Evolutionary conservation across 2,888 invertebrate genomes (phyloP), one percentile per base, ranked within the genome.

Genomic region (Fragum fragum): DNA sequence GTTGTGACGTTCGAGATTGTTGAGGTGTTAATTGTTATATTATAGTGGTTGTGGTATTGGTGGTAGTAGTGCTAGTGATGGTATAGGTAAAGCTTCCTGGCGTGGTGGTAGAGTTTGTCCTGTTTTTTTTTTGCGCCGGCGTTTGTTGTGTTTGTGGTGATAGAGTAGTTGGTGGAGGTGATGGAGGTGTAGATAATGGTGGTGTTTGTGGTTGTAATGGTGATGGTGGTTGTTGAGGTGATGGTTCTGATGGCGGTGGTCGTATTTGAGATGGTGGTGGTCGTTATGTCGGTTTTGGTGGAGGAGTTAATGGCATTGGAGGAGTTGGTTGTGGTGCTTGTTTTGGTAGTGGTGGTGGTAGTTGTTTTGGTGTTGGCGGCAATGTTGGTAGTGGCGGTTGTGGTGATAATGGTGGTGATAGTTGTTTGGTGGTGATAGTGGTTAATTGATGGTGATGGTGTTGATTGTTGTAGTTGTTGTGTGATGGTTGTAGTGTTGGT

Each of bases 361-460:
- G 53, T 53, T 5, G 53, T 53, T 6, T 6, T 16, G 21, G 18
- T n/a, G 53, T 7, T 68, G 39, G 28, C 9, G 14, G 29, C 36
- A 36, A 21, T 68, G 39, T 9, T 36, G 21, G 36, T 68, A 18
- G 68, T 39, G n/a, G 23, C 16, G 39, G 53, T 53, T 5, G 18
- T 53, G 53, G n/a, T 53, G 53, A n/a, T 53, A 21, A 21, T 53
- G 21, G 21, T 53, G 53, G 53, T 53, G 7, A n/a, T 53, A n/a
- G 53, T 53, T n/a, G 21, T 16, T 7, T 53, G 21, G 53, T 53
- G 53, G 53, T 53, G 32, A 36, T 36, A 18, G 68, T 23, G n/a
- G 68, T n/a, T n/a, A 21, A 29, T 14, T 68, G 23, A 21, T 68
- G 68, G 23, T 68, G 9, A 21, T 68, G 68, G 21, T 68, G 39